phyloP scores from a whole-genome alignment of 2,113 vertebrate species.

The Oplegnathus fasciatus region DNA sequence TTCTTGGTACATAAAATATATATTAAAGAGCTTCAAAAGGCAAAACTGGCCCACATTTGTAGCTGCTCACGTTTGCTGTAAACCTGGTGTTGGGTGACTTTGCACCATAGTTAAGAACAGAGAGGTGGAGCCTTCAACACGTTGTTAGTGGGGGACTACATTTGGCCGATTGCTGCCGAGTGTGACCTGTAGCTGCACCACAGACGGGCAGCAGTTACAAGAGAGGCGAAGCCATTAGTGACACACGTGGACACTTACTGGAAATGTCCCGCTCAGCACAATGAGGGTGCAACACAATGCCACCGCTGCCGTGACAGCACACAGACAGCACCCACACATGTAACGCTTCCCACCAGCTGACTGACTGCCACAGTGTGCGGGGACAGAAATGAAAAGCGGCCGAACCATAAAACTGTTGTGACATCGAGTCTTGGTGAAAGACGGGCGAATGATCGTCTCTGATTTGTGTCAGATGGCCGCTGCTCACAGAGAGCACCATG shows the following conservation, averaged over 20 bases:
- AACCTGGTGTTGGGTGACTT: conserved; percentile 40
- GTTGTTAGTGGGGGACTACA: conserved; percentile 30
- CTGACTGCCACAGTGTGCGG: conserved; percentile 43
- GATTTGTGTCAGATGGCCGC: conserved; percentile 57
- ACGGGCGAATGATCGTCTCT: conserved; percentile 27
- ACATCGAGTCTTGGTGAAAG: conserved; percentile 39
- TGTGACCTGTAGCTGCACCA: conserved; percentile 74
- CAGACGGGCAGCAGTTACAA: conserved; percentile 30
- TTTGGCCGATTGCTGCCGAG: conserved; percentile 69
- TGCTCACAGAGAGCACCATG: background rate
- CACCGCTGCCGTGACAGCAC: conserved; percentile 50
- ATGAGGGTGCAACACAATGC: conserved; percentile 56
- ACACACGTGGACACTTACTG: conserved; percentile 64
- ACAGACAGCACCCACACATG: conserved; percentile 53
- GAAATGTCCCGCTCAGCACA: conserved; percentile 60
- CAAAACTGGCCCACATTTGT: background rate
- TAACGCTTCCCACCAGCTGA: background rate
- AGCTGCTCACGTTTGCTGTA: conserved; percentile 20
- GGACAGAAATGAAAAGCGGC: conserved; percentile 20
- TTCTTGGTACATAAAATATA: background rate
- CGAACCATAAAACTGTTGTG: conserved; percentile 43
- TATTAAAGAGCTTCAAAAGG: background rate
- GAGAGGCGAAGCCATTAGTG: conserved; percentile 44
- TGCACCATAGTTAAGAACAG: conserved; percentile 41
- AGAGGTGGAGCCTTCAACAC: conserved; percentile 44